These are phyloP conservation scores for Argya squamiceps DNA, from an alignment of 2,797 vertebrate species.

Conservation along the genomic window DNA sequence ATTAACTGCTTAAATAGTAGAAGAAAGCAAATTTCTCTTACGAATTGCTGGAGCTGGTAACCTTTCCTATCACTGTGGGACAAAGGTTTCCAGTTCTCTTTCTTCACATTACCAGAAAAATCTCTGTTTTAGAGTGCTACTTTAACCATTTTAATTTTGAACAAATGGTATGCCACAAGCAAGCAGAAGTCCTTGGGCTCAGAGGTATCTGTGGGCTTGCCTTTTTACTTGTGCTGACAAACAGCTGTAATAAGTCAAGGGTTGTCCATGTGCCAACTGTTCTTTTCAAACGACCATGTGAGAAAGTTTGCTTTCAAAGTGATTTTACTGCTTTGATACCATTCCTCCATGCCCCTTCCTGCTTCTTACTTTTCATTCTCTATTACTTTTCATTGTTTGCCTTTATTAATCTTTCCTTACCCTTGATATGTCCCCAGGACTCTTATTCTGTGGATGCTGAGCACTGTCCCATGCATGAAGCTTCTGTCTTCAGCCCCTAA, in stretches of 20 bases:
- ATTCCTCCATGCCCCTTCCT: not conserved
- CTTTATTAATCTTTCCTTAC: conserved; percentile 25
- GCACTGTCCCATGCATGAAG: not conserved
- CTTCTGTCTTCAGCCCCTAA: not conserved
- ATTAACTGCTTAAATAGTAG: not conserved
- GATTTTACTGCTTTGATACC: conserved; percentile 18
- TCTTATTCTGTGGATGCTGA: not conserved
- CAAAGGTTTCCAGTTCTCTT: not conserved
- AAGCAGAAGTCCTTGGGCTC: not conserved
- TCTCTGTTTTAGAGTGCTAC: not conserved
- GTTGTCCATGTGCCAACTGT: not conserved
- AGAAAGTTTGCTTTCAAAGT: conserved; percentile 1
- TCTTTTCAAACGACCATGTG: not conserved
- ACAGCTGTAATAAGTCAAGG: not conserved
- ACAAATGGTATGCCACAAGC: not conserved
- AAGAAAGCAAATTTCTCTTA: not conserved
- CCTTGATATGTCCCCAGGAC: not conserved
- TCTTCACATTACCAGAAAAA: not conserved
- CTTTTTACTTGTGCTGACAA: not conserved
- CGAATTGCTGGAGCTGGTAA: not conserved
- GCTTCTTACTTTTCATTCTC: conserved; percentile 20
- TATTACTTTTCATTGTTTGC: conserved; percentile 10
- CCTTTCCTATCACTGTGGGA: not conserved
- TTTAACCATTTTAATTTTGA: not conserved
- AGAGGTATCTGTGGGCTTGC: not conserved